These are phyloP conservation scores for Procapra przewalskii DNA, from an alignment of 2,113 vertebrate genomes.

Conservation along the genomic window DNA sequence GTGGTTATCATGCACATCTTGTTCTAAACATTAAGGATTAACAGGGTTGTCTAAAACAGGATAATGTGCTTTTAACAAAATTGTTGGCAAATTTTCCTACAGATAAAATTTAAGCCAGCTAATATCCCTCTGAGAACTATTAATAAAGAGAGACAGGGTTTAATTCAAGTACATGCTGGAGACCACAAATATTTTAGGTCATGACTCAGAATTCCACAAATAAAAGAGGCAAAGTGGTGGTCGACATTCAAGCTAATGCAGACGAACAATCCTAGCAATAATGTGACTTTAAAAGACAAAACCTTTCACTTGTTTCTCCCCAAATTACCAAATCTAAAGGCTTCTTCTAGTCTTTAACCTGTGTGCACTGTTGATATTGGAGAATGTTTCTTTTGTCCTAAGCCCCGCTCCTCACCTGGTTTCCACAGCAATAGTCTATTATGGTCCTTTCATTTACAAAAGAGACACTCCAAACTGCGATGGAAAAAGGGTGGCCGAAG, in stretches of 20 bases:
- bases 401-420: background rate
- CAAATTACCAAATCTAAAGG: background rate
- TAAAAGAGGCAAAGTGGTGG: background rate
- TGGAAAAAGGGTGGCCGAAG: background rate
- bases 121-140: background rate
- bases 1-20: background rate
- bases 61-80: background rate
- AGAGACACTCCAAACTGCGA: background rate
- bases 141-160: background rate
- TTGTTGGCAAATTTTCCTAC: background rate
- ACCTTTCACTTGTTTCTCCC: background rate
- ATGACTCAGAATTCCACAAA: background rate
- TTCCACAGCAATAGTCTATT: background rate
- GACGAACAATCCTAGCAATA: background rate
- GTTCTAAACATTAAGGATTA: background rate
- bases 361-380: background rate
- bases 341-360: background rate
- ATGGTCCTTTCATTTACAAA: background rate
- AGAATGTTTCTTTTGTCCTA: background rate
- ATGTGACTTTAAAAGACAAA: background rate
- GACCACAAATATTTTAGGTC: background rate
- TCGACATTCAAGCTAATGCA: background rate
- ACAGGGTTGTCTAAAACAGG: background rate
- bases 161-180: background rate
- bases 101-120: slow-evolving; percentile 8